Conservation (phyloP, 2,888 invertebrate species). For the Ophioninae sp. region DNA sequence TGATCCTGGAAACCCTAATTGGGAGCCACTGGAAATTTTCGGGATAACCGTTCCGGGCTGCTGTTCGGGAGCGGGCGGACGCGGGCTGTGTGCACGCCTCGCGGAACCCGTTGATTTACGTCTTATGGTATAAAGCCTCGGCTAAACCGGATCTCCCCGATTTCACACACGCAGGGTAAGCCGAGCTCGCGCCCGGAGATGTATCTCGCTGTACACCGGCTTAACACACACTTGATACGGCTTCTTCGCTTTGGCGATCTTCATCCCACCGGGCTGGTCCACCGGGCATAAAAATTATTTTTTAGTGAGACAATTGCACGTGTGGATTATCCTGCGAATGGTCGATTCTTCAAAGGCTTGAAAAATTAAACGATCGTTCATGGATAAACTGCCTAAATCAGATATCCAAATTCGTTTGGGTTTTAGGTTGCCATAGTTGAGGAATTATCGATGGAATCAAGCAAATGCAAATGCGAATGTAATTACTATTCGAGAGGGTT, state of each 20-base stretch:
- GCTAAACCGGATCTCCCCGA: conserved; percentile 58
- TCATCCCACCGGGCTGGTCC: background rate
- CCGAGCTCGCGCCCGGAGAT: conserved; percentile 15
- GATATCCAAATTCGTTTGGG: background rate
- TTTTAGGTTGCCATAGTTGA: background rate
- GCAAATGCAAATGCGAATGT: too few species aligned
- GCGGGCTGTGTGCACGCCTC: conserved; percentile 15
- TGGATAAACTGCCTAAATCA: background rate
- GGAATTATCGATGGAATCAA: too few species aligned
- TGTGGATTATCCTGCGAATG: conserved; percentile 4
- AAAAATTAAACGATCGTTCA: background rate
- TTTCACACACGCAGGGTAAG: conserved; percentile 42
- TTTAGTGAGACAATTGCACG: background rate
- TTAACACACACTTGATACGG: conserved; percentile 32
- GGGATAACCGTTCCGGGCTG: conserved; percentile 56
- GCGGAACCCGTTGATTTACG: conserved; percentile 57
- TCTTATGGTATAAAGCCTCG: conserved; percentile 56
- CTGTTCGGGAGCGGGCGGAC: conserved; percentile 17
- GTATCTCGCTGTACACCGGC: conserved; percentile 29
- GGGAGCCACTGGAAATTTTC: conserved; percentile 59
- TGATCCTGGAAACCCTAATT: conserved; percentile 63
- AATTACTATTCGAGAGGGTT: too few species aligned
- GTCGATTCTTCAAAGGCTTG: background rate
- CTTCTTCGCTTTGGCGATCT: conserved; percentile 30
- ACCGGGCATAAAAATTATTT: conserved; percentile 7